Conservation (phyloP, 2,113 vertebrate genomes). For the Cyanoliseus patagonus region DNA sequence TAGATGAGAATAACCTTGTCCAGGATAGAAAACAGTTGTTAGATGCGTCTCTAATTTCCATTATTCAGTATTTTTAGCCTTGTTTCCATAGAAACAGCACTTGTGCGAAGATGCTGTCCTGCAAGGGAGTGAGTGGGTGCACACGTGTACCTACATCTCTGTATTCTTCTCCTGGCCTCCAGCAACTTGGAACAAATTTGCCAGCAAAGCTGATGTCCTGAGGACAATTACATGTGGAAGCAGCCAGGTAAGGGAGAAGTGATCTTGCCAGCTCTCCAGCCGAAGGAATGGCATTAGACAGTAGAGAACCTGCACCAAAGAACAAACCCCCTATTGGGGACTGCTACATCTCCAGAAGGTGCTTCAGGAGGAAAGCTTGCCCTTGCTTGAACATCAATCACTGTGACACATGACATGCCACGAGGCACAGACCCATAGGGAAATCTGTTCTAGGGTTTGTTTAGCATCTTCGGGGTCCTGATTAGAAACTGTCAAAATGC, state of each 20-base stretch:
- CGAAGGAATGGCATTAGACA: not conserved
- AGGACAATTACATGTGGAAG: not conserved
- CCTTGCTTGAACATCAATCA: not conserved
- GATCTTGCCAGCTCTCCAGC: not conserved
- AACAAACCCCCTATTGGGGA: not conserved
- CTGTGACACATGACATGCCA: not conserved
- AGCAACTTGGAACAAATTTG: not conserved
- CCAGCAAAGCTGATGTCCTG: not conserved
- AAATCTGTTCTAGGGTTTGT: not conserved
- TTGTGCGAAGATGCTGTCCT: not conserved
- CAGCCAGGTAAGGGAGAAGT: not conserved
- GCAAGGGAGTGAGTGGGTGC: not conserved
- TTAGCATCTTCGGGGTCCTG: not conserved
- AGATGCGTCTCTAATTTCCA: conserved; percentile 6
- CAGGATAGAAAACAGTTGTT: conserved; percentile 17
- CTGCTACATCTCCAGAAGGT: not conserved
- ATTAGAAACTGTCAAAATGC: not conserved
- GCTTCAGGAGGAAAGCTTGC: not conserved
- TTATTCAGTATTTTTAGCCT: conserved; percentile 52
- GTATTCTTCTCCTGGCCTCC: not conserved
- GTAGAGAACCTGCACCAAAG: not conserved
- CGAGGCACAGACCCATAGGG: not conserved
- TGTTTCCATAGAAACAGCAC: conserved; percentile 62
- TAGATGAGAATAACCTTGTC: conserved; percentile 16
- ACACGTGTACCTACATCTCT: not conserved